These are phyloP conservation scores for Dolichotis patagonum DNA, from an alignment of 2,113 vertebrate genomes.

Conservation along the genomic window DNA sequence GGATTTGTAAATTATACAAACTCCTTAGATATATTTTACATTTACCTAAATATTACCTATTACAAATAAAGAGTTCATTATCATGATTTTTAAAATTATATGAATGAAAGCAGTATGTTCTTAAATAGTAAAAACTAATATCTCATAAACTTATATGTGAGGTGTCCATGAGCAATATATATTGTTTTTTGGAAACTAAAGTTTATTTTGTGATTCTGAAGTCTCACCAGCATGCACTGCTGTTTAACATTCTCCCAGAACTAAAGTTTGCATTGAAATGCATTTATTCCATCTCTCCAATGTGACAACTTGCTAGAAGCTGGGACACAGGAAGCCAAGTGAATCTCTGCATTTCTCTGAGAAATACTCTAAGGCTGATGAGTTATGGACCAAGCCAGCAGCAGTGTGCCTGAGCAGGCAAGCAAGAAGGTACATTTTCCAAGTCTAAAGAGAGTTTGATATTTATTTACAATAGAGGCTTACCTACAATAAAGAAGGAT, in stretches of 20 bases:
- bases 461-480: background rate
- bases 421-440: background rate
- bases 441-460: background rate
- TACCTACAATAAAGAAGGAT: background rate
- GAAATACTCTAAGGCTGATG: background rate
- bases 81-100: background rate
- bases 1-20: background rate
- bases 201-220: background rate
- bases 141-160: background rate
- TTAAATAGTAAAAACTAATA: background rate
- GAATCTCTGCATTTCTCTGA: background rate
- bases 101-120: background rate
- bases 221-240: background rate
- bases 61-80: background rate
- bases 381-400: background rate
- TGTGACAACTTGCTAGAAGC: no score
- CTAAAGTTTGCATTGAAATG: background rate
- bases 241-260: background rate
- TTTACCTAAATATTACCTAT: background rate
- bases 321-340: rapidly evolving
- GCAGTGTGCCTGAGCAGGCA: background rate
- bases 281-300: background rate
- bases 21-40: background rate
- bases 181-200: background rate
- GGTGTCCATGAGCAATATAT: background rate